Conservation (phyloP, 1,140 invertebrate species). For the Leptonema lineaticorne region DNA sequence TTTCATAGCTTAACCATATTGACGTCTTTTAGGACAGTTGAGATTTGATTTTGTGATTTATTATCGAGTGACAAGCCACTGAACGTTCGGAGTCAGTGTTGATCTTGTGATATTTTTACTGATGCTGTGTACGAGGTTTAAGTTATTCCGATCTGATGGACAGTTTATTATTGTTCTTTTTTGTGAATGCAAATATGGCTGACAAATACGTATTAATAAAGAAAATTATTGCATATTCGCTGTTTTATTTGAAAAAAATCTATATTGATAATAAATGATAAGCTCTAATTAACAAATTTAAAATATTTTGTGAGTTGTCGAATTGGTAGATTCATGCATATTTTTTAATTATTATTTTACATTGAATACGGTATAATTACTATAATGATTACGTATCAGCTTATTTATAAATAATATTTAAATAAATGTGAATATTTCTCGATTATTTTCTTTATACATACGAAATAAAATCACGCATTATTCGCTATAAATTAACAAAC, state of each 20-base stretch:
- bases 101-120: conserved; percentile 42
- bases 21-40: background rate
- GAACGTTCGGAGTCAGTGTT: conserved; percentile 23
- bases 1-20: conserved; percentile 1
- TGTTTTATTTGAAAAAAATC: background rate
- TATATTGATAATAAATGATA: background rate
- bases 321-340: too few species aligned
- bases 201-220: conserved; percentile 38
- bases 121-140: conserved; percentile 38
- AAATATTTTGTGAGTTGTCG: background rate
- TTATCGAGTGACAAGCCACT: conserved; percentile 13
- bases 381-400: too few species aligned
- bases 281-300: background rate
- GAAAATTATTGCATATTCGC: background rate
- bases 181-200: conserved; percentile 30
- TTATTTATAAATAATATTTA: too few species aligned
- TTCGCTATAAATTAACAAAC: too few species aligned
- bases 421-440: too few species aligned
- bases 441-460: too few species aligned
- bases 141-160: conserved; percentile 35
- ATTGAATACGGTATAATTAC: too few species aligned
- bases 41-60: conserved; percentile 9
- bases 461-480: too few species aligned
- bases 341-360: too few species aligned
- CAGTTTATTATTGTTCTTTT: conserved; percentile 36